A percentile compares a stretch with the other conserved stretches of the same genome.
Evolutionary conservation across 2,113 vertebrate genomes (phyloP).

Genomic region (Procavia capensis): DNA sequence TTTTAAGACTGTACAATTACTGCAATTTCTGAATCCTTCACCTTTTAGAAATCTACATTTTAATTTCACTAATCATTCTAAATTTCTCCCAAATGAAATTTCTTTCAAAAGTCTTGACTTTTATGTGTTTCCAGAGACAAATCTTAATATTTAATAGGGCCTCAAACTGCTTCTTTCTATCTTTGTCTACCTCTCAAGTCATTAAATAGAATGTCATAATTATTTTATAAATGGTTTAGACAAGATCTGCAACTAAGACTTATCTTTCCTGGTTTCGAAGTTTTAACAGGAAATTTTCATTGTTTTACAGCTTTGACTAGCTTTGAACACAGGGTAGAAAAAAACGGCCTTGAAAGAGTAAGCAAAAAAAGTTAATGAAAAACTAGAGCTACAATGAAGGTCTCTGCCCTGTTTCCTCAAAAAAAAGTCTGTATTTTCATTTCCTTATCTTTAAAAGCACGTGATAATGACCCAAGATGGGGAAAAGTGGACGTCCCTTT

Average conservation of each 20-base stretch:
- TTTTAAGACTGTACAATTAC: not conserved
- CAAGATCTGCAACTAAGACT: not conserved
- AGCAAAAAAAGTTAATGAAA: slow-evolving; percentile 60
- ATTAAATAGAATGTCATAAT: not conserved
- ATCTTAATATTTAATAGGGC: not conserved
- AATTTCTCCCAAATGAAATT: not conserved
- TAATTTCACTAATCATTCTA: not conserved
- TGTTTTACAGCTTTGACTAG: not conserved
- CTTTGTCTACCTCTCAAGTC: not conserved
- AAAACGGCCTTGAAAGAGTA: slow-evolving; percentile 11
- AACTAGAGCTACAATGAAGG: slow-evolving; percentile 20
- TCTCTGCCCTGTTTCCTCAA: not conserved
- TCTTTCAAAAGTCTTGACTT: not conserved
- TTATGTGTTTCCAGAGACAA: not conserved
- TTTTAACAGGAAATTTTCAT: not conserved
- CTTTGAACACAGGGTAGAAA: slow-evolving; percentile 5
- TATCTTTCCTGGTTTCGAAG: not conserved
- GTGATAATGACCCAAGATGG: not conserved
- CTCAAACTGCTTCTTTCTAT: not conserved
- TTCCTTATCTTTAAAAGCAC: slow-evolving; percentile 30
- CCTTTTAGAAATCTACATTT: not conserved
- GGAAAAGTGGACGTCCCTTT: not conserved
- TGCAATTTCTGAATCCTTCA: not conserved
- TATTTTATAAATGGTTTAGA: not conserved
- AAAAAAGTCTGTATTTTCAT: not conserved